A percentile compares a stretch with the other conserved stretches of the same genome.
Evolutionary conservation across 1,140 invertebrate species (phyloP).

Genomic region (Penaeus japonicus): DNA sequence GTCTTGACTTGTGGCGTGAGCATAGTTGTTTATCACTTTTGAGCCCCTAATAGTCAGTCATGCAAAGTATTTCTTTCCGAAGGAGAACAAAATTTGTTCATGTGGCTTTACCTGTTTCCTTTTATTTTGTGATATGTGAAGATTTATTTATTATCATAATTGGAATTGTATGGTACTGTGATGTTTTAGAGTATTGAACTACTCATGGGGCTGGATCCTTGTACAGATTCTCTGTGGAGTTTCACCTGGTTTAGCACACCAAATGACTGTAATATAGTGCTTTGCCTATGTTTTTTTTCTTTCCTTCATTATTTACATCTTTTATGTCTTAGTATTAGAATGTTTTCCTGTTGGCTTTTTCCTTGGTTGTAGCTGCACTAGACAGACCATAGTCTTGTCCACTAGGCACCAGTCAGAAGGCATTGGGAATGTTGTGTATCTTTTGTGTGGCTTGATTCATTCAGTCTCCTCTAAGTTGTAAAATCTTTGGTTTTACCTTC

Average conservation of each 20-base stretch:
- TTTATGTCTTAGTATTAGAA: slow-evolving; percentile 7
- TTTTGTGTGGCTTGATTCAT: not conserved
- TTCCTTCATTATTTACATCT: not conserved
- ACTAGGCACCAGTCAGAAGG: slow-evolving; percentile 8
- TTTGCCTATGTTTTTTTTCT: not conserved
- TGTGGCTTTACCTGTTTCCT: too few species aligned
- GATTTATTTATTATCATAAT: too few species aligned
- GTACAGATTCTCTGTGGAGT: slow-evolving; percentile 22
- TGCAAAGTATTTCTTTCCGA: too few species aligned
- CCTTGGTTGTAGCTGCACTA: slow-evolving; percentile 40
- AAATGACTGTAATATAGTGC: not conserved
- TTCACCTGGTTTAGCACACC: slow-evolving; percentile 24
- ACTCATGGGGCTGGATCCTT: not conserved
- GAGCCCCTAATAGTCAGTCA: too few species aligned
- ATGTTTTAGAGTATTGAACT: not conserved
- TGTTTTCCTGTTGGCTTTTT: slow-evolving; percentile 26
- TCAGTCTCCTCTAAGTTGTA: too few species aligned
- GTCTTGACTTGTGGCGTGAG: too few species aligned
- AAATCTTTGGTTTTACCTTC: too few species aligned
- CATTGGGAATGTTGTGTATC: not conserved
- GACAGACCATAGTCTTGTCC: not conserved
- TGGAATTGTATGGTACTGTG: too few species aligned
- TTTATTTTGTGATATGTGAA: too few species aligned
- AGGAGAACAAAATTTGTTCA: too few species aligned
- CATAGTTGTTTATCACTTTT: too few species aligned